phyloP scores from a whole-genome alignment of 2,113 vertebrate species.

The Dasypus novemcinctus region DNA sequence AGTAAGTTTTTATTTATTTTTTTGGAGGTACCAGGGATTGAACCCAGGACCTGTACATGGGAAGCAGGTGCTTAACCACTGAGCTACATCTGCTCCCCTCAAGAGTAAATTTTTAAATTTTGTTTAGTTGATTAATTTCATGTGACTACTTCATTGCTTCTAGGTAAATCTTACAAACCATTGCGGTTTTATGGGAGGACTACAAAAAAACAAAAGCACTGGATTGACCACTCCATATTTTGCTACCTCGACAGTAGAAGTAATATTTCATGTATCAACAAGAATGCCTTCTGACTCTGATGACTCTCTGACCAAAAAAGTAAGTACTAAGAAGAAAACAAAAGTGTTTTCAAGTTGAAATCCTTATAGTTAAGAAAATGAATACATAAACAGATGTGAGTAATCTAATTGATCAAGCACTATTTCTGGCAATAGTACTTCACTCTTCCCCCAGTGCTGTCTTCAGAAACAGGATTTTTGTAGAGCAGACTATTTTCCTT shows the following conservation, averaged over 20 bases:
- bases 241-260: constrained; percentile 98
- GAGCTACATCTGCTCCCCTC: too few relatives aligned
- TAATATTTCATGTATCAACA: constrained; percentile 98
- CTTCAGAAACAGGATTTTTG: constrained; percentile 28
- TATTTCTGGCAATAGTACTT: background rate
- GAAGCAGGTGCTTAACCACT: too few relatives aligned
- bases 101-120: background rate
- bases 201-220: constrained; percentile 97
- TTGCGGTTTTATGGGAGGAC: constrained; percentile 98
- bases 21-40: too few relatives aligned
- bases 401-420: background rate
- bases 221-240: constrained; percentile 97
- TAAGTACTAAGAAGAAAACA: constrained; percentile 71
- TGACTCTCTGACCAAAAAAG: constrained; percentile 98
- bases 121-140: constrained; percentile 43
- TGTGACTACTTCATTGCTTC: constrained; percentile 61
- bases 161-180: constrained; percentile 97
- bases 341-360: constrained; percentile 32
- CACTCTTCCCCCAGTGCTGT: background rate
- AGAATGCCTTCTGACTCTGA: constrained; percentile 98
- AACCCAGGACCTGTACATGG: too few relatives aligned
- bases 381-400: constrained; percentile 53
- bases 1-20: too few relatives aligned
- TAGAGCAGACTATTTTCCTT: constrained; percentile 7
- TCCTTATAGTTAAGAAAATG: constrained; percentile 31